Base-by-base conservation (phyloP, 2,113 vertebrate genomes). In the Hymenochirus boettgeri region DNA sequence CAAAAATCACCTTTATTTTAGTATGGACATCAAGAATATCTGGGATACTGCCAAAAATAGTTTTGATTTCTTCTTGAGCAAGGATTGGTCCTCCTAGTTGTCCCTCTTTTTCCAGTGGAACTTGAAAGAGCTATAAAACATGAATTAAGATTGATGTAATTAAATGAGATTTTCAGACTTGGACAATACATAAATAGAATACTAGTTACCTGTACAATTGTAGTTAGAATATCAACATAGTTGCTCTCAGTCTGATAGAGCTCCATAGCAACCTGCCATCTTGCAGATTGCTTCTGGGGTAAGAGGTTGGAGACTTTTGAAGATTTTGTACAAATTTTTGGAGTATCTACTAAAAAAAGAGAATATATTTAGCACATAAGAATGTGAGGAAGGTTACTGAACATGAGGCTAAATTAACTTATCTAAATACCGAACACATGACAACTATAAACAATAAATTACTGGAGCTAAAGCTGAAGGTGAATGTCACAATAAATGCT, bases 191-290 rank as follows among this genome's bases (percentile, higher is more conserved):
- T 35, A 7, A 35, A 35, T 6, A 19, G 11, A 4, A 18, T 51
- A 27, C 17, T 25, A 59, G 71, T 78, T 82, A 97, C 96, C 91
- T 98, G 90, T 75, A 99, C 85, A 57, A 99, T 86, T 48, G 95
- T 99, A 69, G 86, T 89, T 60, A 99, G 80, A 78, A 99, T 99
- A 80, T 93, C 92, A 57, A 99, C 96, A 0, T 99, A 99, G 84
- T 99, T 99, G 80, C 92, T 97, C 80, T 99, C 96, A 1, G 96
- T 99, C 79, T 99, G 96, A 88, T 96, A 97, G 31, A 99, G 85
- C 70, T 99, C 96, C 79, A 96, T 99, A 71, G 94, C 95, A 75
- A 99, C 96, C 74, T 99, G 96, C 96, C 96, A 99, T 65, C 96
- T 86, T 27, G 96, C 96, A 27, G 96, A 96, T 83, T 96, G 94